Percentiles rank a stretch among this genome's conserved stretches.
Evolutionary conservation across 2,888 invertebrate species (phyloP).

Genomic region (Chalcis sispes): DNA sequence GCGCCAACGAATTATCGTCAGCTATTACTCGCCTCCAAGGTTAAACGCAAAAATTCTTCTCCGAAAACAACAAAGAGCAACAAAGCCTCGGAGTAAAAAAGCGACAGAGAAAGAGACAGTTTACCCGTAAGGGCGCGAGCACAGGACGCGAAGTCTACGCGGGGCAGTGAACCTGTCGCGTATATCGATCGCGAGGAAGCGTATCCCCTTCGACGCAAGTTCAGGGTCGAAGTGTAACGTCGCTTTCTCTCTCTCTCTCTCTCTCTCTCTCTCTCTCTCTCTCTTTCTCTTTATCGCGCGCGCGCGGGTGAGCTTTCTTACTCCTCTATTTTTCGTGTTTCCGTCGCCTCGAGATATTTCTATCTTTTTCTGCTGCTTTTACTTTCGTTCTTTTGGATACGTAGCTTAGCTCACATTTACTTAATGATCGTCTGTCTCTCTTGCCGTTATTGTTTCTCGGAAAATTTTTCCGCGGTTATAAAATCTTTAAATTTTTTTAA

Average conservation of each 20-base stretch:
- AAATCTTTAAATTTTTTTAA: not conserved
- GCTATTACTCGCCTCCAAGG: no score
- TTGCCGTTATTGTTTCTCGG: not conserved
- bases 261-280: slow-evolving; percentile 39
- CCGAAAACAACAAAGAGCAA: slow-evolving; percentile 59
- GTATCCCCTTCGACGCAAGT: slow-evolving; percentile 60
- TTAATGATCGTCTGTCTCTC: not conserved
- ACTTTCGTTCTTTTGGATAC: no score
- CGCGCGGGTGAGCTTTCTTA: slow-evolving; percentile 1
- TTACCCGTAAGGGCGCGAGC: no score
- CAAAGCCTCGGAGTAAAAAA: slow-evolving; percentile 13
- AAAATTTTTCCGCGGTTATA: not conserved
- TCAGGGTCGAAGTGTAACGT: slow-evolving; percentile 66
- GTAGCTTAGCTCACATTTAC: no score
- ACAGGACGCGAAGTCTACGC: slow-evolving; percentile 4
- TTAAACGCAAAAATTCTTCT: no score
- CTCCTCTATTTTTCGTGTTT: not conserved
- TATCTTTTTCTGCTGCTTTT: no score
- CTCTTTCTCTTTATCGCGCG: not conserved
- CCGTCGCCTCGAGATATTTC: no score
- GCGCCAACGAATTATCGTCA: no score
- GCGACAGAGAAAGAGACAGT: not conserved
- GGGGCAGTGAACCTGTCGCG: slow-evolving; percentile 66
- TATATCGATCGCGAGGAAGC: slow-evolving; percentile 66
- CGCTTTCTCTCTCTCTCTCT: slow-evolving; percentile 54